phyloP scores from a whole-genome alignment of 2,797 vertebrate species.

The Austrolebias charrua region DNA sequence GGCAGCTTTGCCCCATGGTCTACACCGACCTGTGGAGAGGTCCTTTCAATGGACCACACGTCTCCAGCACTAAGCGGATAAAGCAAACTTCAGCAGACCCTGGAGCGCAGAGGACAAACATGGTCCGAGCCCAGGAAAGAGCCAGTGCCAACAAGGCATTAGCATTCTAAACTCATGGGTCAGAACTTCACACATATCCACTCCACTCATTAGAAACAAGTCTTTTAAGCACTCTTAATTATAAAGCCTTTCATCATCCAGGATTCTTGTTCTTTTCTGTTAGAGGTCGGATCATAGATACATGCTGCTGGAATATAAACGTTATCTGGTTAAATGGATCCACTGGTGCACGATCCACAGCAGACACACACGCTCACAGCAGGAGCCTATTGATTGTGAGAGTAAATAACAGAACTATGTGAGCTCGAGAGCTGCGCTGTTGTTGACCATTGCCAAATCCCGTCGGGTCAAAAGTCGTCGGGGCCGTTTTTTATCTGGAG shows the following conservation, averaged over 20 bases:
- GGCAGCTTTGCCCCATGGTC: conserved; percentile 51
- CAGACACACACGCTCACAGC: conserved; percentile 44
- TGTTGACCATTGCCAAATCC: conserved; percentile 71
- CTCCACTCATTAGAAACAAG: not conserved
- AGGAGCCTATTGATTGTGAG: conserved; percentile 69
- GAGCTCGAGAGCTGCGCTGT: conserved; percentile 65
- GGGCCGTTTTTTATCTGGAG: conserved; percentile 66
- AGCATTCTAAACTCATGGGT: conserved; percentile 38
- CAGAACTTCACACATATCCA: conserved; percentile 23
- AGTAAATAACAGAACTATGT: conserved; percentile 64
- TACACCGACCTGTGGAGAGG: conserved; percentile 59
- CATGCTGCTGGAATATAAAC: conserved; percentile 6
- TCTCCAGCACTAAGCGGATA: conserved; percentile 44
- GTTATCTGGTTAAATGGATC: conserved; percentile 12
- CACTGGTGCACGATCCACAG: conserved; percentile 31
- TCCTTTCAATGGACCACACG: conserved; percentile 56
- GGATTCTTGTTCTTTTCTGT: not conserved
- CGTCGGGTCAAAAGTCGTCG: conserved; percentile 70
- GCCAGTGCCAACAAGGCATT: conserved; percentile 40
- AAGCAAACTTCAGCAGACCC: conserved; percentile 36
- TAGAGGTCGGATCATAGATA: conserved; percentile 9
- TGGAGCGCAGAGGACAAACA: conserved; percentile 43
- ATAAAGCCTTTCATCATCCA: conserved; percentile 1
- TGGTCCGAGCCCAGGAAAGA: conserved; percentile 23
- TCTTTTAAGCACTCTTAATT: conserved; percentile 7